Conservation (phyloP, 2,888 invertebrate genomes). For the Emesis russula region DNA sequence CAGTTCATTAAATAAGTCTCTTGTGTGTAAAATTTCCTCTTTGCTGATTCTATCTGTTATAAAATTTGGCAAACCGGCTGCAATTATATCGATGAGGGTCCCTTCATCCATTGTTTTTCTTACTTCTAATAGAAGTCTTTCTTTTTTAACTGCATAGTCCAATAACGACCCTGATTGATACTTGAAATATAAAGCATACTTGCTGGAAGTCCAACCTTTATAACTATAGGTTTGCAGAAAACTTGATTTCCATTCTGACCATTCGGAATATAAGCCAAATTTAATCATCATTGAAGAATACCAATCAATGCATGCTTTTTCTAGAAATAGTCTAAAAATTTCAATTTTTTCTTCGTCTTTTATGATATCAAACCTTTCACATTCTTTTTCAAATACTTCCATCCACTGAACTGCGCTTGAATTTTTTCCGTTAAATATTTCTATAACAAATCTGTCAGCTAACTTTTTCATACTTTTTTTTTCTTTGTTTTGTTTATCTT, state of each 20-base stretch:
- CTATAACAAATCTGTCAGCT: neutral
- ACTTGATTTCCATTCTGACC: neutral
- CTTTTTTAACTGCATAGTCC: constrained; percentile 76
- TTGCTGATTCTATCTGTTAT: constrained; percentile 38
- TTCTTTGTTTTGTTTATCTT: neutral
- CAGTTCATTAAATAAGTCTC: neutral
- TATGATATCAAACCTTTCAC: neutral
- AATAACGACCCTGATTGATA: constrained; percentile 40
- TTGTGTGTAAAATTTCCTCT: neutral
- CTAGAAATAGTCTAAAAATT: neutral
- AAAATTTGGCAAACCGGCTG: constrained; percentile 51
- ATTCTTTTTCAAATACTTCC: constrained; percentile 3
- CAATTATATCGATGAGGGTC: constrained; percentile 67
- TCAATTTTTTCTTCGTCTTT: neutral
- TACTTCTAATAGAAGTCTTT: constrained; percentile 68
- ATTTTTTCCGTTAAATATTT: neutral
- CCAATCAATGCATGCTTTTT: constrained; percentile 3
- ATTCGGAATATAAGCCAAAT: neutral
- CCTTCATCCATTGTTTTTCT: constrained; percentile 57
- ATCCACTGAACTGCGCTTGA: neutral
- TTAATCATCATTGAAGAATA: neutral
- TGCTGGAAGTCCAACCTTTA: neutral
- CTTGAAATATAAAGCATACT: neutral
- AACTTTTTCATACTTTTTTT: neutral
- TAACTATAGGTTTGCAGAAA: neutral